Conservation (phyloP, 2,888 invertebrate genomes). For the Acanthacorydalis orientalis region DNA sequence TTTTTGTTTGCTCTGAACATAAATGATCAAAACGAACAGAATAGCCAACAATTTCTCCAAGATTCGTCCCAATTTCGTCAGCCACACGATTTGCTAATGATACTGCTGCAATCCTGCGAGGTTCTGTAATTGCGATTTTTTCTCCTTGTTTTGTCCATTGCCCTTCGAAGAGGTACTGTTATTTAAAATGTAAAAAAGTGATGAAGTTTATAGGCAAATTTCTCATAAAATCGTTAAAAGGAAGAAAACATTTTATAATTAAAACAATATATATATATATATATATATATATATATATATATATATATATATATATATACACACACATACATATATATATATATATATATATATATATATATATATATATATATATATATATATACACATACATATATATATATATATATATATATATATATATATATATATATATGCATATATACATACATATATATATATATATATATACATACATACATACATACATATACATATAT, state of each 20-base stretch:
- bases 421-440: too few species aligned
- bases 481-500: too few species aligned
- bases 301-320: too few species aligned
- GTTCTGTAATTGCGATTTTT: conserved; percentile 80
- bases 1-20: conserved; percentile 42
- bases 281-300: too few species aligned
- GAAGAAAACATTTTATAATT: neutral
- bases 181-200: conserved; percentile 5
- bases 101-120: conserved; percentile 77
- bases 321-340: too few species aligned
- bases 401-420: too few species aligned
- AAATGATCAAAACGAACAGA: conserved; percentile 64
- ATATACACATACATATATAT: too few species aligned
- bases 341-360: too few species aligned
- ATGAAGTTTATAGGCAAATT: neutral
- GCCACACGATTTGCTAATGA: conserved; percentile 78
- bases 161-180: conserved; percentile 73
- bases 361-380: too few species aligned
- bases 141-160: conserved; percentile 62
- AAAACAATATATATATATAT: too few species aligned
- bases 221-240: neutral
- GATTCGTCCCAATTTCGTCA: conserved; percentile 60
- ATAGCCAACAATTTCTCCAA: conserved; percentile 63
- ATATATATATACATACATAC: too few species aligned
- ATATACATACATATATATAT: too few species aligned